Conservation (phyloP, 2,113 vertebrate species). For the Neodontobutis hainanensis region DNA sequence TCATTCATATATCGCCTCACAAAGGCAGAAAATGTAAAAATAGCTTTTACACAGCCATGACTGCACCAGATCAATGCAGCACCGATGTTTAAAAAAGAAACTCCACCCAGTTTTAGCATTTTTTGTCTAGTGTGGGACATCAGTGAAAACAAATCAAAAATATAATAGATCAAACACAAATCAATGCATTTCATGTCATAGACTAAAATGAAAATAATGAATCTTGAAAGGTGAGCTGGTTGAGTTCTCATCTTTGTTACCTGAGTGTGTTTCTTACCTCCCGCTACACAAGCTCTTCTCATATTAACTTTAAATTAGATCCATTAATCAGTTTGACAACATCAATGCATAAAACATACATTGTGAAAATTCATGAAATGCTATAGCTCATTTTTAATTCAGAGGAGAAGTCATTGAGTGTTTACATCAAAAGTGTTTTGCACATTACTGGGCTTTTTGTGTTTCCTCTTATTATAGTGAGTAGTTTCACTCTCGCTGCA, state of each 20-base stretch:
- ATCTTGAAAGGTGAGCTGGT: conserved; percentile 1
- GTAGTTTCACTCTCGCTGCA: too few relatives aligned
- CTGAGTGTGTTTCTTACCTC: not conserved
- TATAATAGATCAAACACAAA: too few relatives aligned
- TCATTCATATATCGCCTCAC: not conserved
- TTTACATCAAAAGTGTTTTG: not conserved
- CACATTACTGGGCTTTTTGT: not conserved
- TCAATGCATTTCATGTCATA: too few relatives aligned
- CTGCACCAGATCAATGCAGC: not conserved
- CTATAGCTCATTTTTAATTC: not conserved
- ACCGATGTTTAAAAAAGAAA: too few relatives aligned
- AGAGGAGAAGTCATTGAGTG: not conserved
- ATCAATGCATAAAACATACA: conserved; percentile 3
- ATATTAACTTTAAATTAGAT: not conserved
- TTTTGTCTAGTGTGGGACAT: too few relatives aligned
- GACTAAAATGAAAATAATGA: not conserved
- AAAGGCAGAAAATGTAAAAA: not conserved
- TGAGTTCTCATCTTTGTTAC: not conserved
- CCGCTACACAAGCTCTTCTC: not conserved
- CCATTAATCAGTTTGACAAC: conserved; percentile 19
- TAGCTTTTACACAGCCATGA: not conserved
- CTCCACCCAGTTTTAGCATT: too few relatives aligned
- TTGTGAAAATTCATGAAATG: conserved; percentile 2
- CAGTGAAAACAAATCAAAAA: too few relatives aligned
- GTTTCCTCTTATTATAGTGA: too few relatives aligned